These are phyloP conservation scores for Amphiprion clarkii DNA, from an alignment of 2,797 vertebrate genomes.

Conservation along the genomic window DNA sequence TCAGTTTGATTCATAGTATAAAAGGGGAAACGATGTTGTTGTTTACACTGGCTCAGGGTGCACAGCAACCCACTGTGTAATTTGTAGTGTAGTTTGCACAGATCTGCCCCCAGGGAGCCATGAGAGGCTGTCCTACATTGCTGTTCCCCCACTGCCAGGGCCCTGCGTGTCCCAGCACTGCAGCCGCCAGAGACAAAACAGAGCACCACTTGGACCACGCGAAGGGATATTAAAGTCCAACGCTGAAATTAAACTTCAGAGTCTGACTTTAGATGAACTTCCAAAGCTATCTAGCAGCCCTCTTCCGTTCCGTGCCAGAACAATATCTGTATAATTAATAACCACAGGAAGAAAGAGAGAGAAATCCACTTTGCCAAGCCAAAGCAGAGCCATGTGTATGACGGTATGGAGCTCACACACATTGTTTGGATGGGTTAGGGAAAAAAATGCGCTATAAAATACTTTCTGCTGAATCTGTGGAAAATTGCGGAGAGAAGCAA, in stretches of 20 bases:
- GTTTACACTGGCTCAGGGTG: slow-evolving; percentile 78
- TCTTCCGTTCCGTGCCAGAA: slow-evolving; percentile 62
- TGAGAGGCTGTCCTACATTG: slow-evolving; percentile 70
- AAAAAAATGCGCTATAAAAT: slow-evolving; percentile 81
- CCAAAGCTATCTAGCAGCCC: slow-evolving; percentile 77
- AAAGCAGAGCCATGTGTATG: slow-evolving; percentile 75
- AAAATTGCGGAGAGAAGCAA: slow-evolving; percentile 72
- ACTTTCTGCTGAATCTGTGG: slow-evolving; percentile 84
- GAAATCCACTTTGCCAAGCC: slow-evolving; percentile 56
- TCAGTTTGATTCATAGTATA: slow-evolving; percentile 74
- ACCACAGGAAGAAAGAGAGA: slow-evolving; percentile 59
- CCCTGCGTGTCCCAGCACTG: slow-evolving; percentile 57
- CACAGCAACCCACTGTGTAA: slow-evolving; percentile 83
- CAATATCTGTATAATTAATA: slow-evolving; percentile 81
- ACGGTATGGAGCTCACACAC: slow-evolving; percentile 60
- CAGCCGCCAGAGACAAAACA: slow-evolving; percentile 69
- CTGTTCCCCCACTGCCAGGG: slow-evolving; percentile 55
- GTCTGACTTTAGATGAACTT: slow-evolving; percentile 70
- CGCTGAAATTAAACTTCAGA: slow-evolving; percentile 75
- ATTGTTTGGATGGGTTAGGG: slow-evolving; percentile 75
- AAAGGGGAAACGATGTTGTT: slow-evolving; percentile 75
- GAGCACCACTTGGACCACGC: slow-evolving; percentile 71
- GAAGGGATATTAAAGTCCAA: slow-evolving; percentile 70
- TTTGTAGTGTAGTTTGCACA: slow-evolving; percentile 81
- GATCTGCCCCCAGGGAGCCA: slow-evolving; percentile 77